phyloP scores from a whole-genome alignment of 2,888 invertebrate genomes.

The Miltochrista miniata region DNA sequence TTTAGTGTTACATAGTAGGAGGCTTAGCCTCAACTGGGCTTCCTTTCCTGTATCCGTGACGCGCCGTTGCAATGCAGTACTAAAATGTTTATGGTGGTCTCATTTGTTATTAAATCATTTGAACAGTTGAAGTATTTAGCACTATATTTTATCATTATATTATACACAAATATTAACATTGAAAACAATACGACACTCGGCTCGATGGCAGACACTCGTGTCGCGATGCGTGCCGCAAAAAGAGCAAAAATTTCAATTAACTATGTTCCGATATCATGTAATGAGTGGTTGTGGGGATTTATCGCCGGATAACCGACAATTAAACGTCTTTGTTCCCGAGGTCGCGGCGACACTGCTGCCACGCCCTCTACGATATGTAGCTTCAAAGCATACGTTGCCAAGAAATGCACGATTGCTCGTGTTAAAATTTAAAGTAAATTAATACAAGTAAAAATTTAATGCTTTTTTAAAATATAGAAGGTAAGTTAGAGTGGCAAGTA shows the following conservation, averaged over 20 bases:
- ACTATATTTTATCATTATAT: background rate
- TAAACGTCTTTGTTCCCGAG: constrained; percentile 74
- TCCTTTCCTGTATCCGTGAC: too few relatives aligned
- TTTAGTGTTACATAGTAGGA: too few relatives aligned
- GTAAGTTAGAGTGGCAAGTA: too few relatives aligned
- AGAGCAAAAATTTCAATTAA: constrained; percentile 77
- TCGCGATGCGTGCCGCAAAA: constrained; percentile 34
- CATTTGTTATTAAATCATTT: too few relatives aligned
- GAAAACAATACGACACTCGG: constrained; percentile 21
- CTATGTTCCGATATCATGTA: constrained; percentile 74
- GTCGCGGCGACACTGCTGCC: constrained; percentile 42
- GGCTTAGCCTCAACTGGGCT: too few relatives aligned
- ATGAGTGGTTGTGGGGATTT: constrained; percentile 77
- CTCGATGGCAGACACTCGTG: constrained; percentile 14
- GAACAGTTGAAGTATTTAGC: background rate
- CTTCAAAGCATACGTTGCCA: background rate
- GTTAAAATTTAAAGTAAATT: too few relatives aligned
- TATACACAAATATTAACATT: background rate
- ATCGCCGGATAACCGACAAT: constrained; percentile 76
- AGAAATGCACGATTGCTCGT: too few relatives aligned
- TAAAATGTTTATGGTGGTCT: too few relatives aligned
- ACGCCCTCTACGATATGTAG: constrained; percentile 49
- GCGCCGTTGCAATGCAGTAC: too few relatives aligned
- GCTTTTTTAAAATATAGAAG: too few relatives aligned
- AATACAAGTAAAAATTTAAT: too few relatives aligned